These are phyloP conservation scores for Chrysodeixis includens DNA, from an alignment of 2,888 invertebrate species.

Conservation along the genomic window DNA sequence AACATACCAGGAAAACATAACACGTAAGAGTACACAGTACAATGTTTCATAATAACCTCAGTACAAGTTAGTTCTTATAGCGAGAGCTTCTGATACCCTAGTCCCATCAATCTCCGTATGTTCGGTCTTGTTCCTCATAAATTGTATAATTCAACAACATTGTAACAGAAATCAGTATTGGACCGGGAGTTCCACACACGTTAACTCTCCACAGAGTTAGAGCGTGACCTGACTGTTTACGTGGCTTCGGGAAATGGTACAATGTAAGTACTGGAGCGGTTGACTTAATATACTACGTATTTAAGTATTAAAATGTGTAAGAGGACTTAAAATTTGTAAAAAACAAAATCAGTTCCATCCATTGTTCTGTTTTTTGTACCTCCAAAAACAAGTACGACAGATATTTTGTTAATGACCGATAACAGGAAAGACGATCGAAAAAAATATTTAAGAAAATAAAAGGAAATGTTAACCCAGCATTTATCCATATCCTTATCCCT, in stretches of 20 bases:
- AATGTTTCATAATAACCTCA: neutral
- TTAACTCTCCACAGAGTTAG: conserved; percentile 63
- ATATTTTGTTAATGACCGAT: too few relatives aligned
- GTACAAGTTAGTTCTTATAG: neutral
- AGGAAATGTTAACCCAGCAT: too few relatives aligned
- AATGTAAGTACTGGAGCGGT: conserved; percentile 32
- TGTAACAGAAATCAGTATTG: conserved; percentile 67
- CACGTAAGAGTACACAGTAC: neutral
- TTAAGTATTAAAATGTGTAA: too few relatives aligned
- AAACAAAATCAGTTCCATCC: too few relatives aligned
- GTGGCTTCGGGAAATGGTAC: conserved; percentile 11
- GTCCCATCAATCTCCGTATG: conserved; percentile 11
- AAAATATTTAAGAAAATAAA: too few relatives aligned
- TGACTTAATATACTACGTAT: too few relatives aligned
- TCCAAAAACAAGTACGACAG: too few relatives aligned
- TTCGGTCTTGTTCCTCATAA: conserved; percentile 34
- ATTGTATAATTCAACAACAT: conserved; percentile 61
- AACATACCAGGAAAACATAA: neutral
- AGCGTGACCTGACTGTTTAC: conserved; percentile 66
- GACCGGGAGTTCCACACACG: conserved; percentile 61
- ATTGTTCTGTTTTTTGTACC: too few relatives aligned
- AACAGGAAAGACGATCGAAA: too few relatives aligned
- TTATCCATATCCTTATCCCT: too few relatives aligned
- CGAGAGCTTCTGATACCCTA: conserved; percentile 3
- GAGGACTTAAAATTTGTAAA: too few relatives aligned